Evolutionary conservation across 2,113 vertebrate species (phyloP).

Genomic region (Chloroceryle aenea): DNA sequence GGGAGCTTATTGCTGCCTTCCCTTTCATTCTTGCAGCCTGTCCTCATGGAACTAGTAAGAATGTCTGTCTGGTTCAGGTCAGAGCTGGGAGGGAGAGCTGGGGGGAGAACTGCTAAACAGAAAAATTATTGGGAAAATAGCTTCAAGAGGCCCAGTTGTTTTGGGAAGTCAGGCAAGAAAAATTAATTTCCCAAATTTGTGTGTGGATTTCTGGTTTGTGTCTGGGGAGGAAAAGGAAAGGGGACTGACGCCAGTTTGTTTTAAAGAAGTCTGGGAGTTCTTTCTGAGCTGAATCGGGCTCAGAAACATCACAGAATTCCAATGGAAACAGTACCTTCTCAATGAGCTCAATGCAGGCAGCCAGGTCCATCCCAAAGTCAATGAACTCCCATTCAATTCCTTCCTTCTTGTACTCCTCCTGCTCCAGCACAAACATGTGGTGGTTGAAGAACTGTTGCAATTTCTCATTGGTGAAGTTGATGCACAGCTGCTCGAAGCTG

Average conservation of each 20-base stretch:
- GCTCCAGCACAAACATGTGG: background rate
- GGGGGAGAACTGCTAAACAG: background rate
- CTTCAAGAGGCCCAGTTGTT: background rate
- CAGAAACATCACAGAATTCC: too few relatives aligned
- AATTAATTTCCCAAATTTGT: background rate
- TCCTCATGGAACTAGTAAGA: background rate
- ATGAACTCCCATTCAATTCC: too few relatives aligned
- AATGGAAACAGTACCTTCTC: too few relatives aligned
- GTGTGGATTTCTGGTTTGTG: background rate
- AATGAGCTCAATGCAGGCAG: too few relatives aligned
- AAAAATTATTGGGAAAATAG: background rate
- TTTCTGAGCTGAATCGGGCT: too few relatives aligned
- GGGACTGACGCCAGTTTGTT: background rate
- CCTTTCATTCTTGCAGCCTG: too few relatives aligned
- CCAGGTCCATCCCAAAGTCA: too few relatives aligned
- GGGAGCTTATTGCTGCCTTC: too few relatives aligned
- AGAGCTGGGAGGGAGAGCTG: background rate
- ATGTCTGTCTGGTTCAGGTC: fast-evolving
- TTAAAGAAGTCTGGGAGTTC: too few relatives aligned
- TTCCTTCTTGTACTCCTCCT: background rate
- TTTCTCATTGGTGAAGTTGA: background rate
- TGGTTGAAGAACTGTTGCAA: background rate
- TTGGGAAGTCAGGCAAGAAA: background rate
- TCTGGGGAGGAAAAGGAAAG: background rate
- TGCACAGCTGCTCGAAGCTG: too few relatives aligned